phyloP scores from a whole-genome alignment of 2,797 vertebrate genomes.

The Craterocephalus amniculus region DNA sequence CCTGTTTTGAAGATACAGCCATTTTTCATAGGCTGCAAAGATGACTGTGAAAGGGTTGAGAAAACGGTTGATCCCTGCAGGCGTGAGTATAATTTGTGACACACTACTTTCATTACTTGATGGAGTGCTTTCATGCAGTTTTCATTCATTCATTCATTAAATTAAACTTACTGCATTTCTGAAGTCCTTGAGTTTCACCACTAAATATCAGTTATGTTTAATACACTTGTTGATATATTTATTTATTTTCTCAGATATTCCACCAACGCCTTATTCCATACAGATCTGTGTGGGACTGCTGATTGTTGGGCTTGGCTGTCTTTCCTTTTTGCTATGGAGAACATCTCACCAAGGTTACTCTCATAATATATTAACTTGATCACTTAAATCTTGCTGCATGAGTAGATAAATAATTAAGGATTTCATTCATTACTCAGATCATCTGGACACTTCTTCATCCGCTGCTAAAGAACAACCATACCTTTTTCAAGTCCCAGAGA shows the following conservation, averaged over 20 bases:
- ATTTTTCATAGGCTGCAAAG: slow-evolving; percentile 69
- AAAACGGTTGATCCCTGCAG: slow-evolving; percentile 28
- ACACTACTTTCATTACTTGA: neutral
- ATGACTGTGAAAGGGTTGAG: slow-evolving; percentile 50
- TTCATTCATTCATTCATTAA: too few species aligned
- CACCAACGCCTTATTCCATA: slow-evolving; percentile 24
- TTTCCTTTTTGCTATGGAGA: slow-evolving; percentile 50
- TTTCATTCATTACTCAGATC: slow-evolving; percentile 38
- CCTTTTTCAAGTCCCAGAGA: slow-evolving; percentile 38
- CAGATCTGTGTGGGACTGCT: slow-evolving; percentile 44
- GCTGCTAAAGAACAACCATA: slow-evolving; percentile 23
- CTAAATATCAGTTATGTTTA: neutral
- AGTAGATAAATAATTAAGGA: slow-evolving; percentile 1
- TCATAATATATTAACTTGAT: neutral
- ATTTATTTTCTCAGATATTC: slow-evolving; percentile 37
- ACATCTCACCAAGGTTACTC: slow-evolving; percentile 62
- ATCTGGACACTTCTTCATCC: slow-evolving; percentile 10
- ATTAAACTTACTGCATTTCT: too few species aligned
- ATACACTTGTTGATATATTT: neutral
- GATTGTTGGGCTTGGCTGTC: slow-evolving; percentile 27
- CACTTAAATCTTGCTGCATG: neutral
- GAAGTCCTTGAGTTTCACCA: neutral
- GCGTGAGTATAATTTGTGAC: slow-evolving; percentile 45
- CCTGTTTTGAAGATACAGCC: slow-evolving; percentile 74
- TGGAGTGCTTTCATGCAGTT: too few species aligned